These are phyloP conservation scores for Gasterosteus aculeatus DNA, from an alignment of 2,113 vertebrate species.

Conservation along the genomic window DNA sequence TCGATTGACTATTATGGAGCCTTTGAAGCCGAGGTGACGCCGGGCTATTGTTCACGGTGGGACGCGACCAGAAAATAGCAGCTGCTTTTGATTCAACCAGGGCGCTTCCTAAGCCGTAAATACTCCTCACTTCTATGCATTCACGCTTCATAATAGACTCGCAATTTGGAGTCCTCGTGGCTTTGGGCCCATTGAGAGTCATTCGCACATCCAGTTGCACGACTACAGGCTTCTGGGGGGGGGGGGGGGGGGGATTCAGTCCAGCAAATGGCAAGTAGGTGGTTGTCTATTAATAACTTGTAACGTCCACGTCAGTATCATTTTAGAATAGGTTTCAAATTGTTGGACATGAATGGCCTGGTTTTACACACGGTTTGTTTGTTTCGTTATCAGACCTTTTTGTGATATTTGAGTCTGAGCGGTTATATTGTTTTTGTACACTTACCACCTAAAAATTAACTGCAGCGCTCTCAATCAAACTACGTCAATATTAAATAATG, in stretches of 20 bases:
- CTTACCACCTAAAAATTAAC: neutral
- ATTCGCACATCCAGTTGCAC: conserved; percentile 38
- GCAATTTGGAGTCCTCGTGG: conserved; percentile 66
- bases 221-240: neutral
- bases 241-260: conserved; percentile 1
- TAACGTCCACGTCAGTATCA: neutral
- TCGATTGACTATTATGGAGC: conserved; percentile 81
- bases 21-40: conserved; percentile 77
- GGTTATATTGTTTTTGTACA: neutral
- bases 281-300: neutral
- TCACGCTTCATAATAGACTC: conserved; percentile 70
- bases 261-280: neutral
- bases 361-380: neutral
- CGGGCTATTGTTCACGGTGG: conserved; percentile 72
- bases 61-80: conserved; percentile 72
- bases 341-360: too few relatives aligned
- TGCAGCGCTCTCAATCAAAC: neutral
- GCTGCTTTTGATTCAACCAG: conserved; percentile 68
- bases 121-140: conserved; percentile 70
- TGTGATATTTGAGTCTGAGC: neutral
- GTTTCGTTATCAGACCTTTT: neutral
- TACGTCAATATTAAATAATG: neutral
- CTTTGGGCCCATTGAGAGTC: conserved; percentile 46
- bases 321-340: neutral
- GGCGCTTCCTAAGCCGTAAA: conserved; percentile 67